Evolutionary conservation across 2,113 vertebrate species (phyloP).

Genomic region (Takifugu bimaculatus): DNA sequence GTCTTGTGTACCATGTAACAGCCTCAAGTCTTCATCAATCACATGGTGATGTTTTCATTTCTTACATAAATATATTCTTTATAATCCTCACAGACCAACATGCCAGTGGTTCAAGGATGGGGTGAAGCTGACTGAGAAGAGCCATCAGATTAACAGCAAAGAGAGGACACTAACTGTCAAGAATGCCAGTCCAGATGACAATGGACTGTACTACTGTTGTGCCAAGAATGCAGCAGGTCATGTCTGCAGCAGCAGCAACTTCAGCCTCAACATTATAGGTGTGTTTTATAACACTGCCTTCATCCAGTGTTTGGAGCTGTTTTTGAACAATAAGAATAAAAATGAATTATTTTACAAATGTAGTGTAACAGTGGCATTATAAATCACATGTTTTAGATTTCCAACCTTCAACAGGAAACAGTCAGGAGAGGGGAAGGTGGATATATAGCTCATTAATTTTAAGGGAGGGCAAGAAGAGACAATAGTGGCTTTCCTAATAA

Average conservation of each 20-base stretch:
- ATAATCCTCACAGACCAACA: conserved; percentile 76
- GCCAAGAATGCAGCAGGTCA: conserved; percentile 84
- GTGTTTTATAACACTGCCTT: conserved; percentile 43
- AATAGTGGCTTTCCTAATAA: conserved; percentile 31
- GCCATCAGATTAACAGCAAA: conserved; percentile 85
- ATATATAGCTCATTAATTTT: conserved; percentile 20
- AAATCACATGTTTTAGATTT: not conserved
- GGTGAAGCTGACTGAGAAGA: conserved; percentile 71
- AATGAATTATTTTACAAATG: no score
- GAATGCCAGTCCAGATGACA: conserved; percentile 80
- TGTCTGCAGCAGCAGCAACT: conserved; percentile 87
- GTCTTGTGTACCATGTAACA: no score
- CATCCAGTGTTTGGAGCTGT: no score
- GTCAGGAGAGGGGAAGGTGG: not conserved
- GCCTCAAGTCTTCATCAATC: no score
- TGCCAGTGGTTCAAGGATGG: conserved; percentile 92
- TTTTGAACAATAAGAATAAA: no score
- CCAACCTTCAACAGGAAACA: conserved; percentile 18
- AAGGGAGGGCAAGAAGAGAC: conserved; percentile 26
- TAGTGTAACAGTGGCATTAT: not conserved
- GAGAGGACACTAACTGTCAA: conserved; percentile 85
- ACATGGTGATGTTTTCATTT: no score
- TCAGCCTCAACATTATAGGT: conserved; percentile 89
- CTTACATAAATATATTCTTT: no score
- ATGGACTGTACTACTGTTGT: conserved; percentile 89